These are phyloP conservation scores for Drosophila algonquin DNA, from an alignment of 2,888 invertebrate genomes.

Conservation along the genomic window DNA sequence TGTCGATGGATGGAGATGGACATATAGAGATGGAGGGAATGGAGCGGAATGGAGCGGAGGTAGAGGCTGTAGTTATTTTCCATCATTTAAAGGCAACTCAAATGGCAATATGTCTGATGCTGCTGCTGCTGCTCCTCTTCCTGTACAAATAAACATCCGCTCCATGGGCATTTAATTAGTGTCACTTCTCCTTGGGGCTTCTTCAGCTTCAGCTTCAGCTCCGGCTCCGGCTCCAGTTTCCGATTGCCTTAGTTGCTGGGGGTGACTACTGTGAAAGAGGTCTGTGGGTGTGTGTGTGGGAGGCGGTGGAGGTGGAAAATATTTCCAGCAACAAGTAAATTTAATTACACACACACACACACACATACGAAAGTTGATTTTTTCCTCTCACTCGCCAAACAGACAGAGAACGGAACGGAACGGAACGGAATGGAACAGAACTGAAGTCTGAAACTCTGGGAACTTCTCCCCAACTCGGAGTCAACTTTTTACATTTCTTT, in stretches of 20 bases:
- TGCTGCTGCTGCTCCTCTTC: neutral
- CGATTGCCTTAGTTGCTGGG: slow-evolving; percentile 23
- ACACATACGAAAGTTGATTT: slow-evolving; percentile 39
- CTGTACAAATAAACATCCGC: slow-evolving; percentile 57
- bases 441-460: slow-evolving; percentile 4
- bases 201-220: slow-evolving; percentile 16
- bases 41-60: too few species aligned
- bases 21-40: too few species aligned
- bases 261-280: neutral
- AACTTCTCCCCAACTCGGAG: slow-evolving; percentile 35
- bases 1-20: neutral
- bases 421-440: neutral
- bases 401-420: neutral
- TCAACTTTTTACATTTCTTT: slow-evolving; percentile 55
- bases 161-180: slow-evolving; percentile 67
- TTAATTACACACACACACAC: slow-evolving; percentile 54
- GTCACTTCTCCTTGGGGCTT: slow-evolving; percentile 58
- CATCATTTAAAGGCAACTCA: slow-evolving; percentile 42
- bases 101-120: slow-evolving; percentile 45
- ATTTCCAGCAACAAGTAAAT: slow-evolving; percentile 64
- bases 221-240: slow-evolving; percentile 9
- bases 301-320: neutral
- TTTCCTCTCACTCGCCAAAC: slow-evolving; percentile 7
- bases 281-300: neutral
- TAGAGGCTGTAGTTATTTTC: slow-evolving; percentile 13